These are phyloP conservation scores for Candoia aspera DNA, from an alignment of 2,113 vertebrate species.

Conservation along the genomic window DNA sequence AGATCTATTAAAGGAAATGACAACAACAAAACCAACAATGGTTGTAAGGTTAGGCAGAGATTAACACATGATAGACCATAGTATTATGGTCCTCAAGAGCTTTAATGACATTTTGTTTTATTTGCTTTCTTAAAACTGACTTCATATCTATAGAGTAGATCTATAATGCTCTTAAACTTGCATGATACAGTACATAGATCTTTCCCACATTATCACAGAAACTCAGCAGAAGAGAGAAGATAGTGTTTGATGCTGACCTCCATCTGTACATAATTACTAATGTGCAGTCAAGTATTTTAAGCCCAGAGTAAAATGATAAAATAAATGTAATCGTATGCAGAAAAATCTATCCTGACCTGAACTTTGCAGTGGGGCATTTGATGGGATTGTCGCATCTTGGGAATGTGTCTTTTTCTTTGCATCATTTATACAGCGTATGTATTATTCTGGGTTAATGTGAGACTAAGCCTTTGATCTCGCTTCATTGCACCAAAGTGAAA, in stretches of 20 bases:
- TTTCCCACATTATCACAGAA: slow-evolving; percentile 19
- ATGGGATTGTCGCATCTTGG: slow-evolving; percentile 68
- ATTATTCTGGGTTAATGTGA: slow-evolving; percentile 73
- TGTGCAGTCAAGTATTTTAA: slow-evolving; percentile 39
- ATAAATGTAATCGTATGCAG: slow-evolving; percentile 35
- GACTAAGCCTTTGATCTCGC: slow-evolving; percentile 69
- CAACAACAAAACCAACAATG: background rate
- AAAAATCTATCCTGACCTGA: slow-evolving; percentile 67
- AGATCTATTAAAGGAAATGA: background rate
- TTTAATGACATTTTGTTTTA: background rate
- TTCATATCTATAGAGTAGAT: background rate
- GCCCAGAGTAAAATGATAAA: background rate
- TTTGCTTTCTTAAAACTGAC: background rate
- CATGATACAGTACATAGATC: background rate
- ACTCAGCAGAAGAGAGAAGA: slow-evolving; percentile 21
- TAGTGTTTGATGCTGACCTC: background rate
- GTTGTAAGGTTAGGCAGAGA: background rate
- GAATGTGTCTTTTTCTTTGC: slow-evolving; percentile 70
- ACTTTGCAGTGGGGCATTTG: slow-evolving; percentile 66
- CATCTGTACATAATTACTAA: slow-evolving; percentile 26
- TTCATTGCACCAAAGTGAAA: slow-evolving; percentile 68
- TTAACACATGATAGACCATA: background rate
- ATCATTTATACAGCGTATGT: slow-evolving; percentile 69
- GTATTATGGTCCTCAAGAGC: background rate
- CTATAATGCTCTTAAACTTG: background rate